Evolutionary conservation across 2,113 vertebrate genomes (phyloP), one percentile per base, ranked within the genome.

Genomic region (Zosterops borbonicus): DNA sequence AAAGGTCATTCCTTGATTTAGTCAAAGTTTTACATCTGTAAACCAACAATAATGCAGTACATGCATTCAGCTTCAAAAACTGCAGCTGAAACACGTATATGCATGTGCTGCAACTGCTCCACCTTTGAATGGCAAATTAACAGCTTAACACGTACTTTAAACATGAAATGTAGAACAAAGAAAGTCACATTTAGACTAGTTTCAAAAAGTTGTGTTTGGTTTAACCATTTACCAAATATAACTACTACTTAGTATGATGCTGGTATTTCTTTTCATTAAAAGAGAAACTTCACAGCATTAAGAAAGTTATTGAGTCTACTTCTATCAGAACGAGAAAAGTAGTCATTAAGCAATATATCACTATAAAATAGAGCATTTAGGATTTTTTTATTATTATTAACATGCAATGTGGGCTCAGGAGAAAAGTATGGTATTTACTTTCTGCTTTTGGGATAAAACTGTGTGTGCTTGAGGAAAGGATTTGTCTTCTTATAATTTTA

Each of bases 371-470:
- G 1, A 94, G 37, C 39, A 52, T 71, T 59, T 53, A 35, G 37
- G 28, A 59, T 9, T 52, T 85, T 9, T 52, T 92, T 79, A 91
- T 83, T 16, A 47, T 25, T 25, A 62, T 90, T 60, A 86, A 67
- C 63, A 39, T 29, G 37, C 46, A 71, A 47, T 37, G 5, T 35
- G 28, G 23, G 24, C 37, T 86, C 63, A 82, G 42, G 41, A 80
- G 41, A 91, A 83, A 87, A 89, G 62, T 33, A 70, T 14, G 6
- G 17, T 49, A 90, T 83, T 95, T 92, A 69, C 29, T 70, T 94
- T 74, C 58, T 87, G 35, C 53, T 91, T 83, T 73, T 69, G 24
- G 56, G 76, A 92, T 94, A 92, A 97, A 82, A 91, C 67, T 75
- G 16, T 35, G 37, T 14, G 4, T 68, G 11, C 39, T 46, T 44